These are phyloP conservation scores for Drosophila mimica DNA, from an alignment of 2,888 invertebrate species.

Conservation along the genomic window DNA sequence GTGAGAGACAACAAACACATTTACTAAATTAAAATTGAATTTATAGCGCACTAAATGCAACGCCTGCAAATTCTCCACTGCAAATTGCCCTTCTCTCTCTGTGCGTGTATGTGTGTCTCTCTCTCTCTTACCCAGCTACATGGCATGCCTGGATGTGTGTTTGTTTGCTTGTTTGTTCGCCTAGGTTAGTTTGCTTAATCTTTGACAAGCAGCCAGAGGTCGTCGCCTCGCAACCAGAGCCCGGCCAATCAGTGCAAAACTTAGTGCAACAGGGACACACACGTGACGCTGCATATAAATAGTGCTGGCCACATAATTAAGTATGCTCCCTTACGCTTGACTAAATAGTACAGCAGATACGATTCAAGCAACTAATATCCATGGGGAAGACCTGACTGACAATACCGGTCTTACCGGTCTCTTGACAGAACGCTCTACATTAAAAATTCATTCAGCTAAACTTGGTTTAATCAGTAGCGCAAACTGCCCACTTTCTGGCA, in stretches of 20 bases:
- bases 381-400: not conserved
- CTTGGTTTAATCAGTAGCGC: not conserved
- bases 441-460: not conserved
- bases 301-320: constrained; percentile 5
- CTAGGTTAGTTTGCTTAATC: constrained; percentile 78
- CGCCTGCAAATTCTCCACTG: constrained; percentile 44
- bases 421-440: not conserved
- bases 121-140: not conserved
- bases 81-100: constrained; percentile 43
- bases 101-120: constrained; percentile 1
- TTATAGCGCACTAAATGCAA: constrained; percentile 81
- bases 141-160: constrained; percentile 26
- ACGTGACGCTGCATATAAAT: constrained; percentile 13
- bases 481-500: not conserved
- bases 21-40: constrained; percentile 81
- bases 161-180: constrained; percentile 62
- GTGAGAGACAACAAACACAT: constrained; percentile 72
- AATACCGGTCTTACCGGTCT: not conserved
- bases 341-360: not conserved
- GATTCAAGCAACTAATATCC: not conserved
- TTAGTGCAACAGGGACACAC: constrained; percentile 29
- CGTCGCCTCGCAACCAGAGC: constrained; percentile 52
- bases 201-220: constrained; percentile 80
- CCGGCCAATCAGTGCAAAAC: constrained; percentile 57
- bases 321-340: not conserved